phyloP scores from a whole-genome alignment of 1,140 invertebrate genomes.

The Drosophila parvula region DNA sequence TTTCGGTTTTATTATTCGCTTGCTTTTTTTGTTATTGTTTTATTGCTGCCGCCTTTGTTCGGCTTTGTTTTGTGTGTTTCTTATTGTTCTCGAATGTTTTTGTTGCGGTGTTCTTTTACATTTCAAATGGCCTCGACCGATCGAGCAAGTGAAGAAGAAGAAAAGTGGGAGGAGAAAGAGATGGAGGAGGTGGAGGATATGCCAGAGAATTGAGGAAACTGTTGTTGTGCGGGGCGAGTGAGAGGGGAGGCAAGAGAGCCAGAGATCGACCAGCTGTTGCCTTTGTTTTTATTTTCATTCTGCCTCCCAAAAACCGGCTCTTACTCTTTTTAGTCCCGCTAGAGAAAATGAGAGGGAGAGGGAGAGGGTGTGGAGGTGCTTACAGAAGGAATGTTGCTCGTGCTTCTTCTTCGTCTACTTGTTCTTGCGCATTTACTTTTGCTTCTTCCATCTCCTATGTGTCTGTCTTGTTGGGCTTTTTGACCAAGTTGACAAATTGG shows the following conservation, averaged over 20 bases:
- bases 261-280: slow-evolving; percentile 71
- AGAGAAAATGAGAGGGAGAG: slow-evolving; percentile 13
- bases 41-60: slow-evolving; percentile 56
- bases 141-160: slow-evolving; percentile 46
- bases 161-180: slow-evolving; percentile 6
- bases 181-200: background rate
- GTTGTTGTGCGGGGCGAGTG: background rate
- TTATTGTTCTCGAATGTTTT: slow-evolving; percentile 19
- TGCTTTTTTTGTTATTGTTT: slow-evolving; percentile 15
- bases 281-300: slow-evolving; percentile 61
- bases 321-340: background rate
- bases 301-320: slow-evolving; percentile 37
- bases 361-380: background rate
- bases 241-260: background rate
- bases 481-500: slow-evolving; percentile 52
- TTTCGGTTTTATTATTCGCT: slow-evolving; percentile 33
- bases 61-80: slow-evolving; percentile 1
- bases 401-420: slow-evolving; percentile 13
- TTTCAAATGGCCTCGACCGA: slow-evolving; percentile 69
- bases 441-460: background rate
- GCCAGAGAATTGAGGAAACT: too few relatives aligned
- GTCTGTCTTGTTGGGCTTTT: slow-evolving; percentile 6
- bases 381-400: slow-evolving; percentile 22
- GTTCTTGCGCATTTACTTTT: slow-evolving; percentile 11
- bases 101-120: slow-evolving; percentile 38